phyloP scores from a whole-genome alignment of 92 coral and sea anemone genomes.

The Anthopleura xanthogrammica region DNA sequence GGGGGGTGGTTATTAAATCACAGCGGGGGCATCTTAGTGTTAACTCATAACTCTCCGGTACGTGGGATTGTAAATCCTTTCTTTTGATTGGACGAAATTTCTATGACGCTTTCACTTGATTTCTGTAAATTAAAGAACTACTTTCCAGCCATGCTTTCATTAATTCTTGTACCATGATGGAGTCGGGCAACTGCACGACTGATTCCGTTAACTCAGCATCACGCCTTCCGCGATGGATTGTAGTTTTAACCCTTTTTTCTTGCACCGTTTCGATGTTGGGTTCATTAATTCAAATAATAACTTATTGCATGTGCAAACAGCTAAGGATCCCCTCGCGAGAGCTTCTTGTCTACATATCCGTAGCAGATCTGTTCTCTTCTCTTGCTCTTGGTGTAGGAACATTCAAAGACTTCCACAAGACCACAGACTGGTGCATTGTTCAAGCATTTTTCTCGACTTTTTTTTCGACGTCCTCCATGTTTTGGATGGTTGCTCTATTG shows the following conservation, averaged over 20 bases:
- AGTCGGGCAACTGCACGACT: background rate
- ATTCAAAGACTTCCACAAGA: constrained; percentile 7
- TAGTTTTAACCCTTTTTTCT: background rate
- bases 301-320: constrained; percentile 44
- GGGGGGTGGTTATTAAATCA: too few species aligned
- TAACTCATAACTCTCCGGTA: too few species aligned
- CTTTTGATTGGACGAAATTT: too few species aligned
- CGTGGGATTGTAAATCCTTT: too few species aligned
- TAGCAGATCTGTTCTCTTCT: constrained; percentile 42
- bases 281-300: constrained; percentile 35
- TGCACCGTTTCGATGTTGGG: constrained; percentile 37
- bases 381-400: constrained; percentile 12
- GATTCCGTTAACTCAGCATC: background rate
- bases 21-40: too few species aligned
- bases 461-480: constrained; percentile 39
- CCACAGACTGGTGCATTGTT: constrained; percentile 8
- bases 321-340: constrained; percentile 31
- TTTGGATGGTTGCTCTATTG: constrained; percentile 44
- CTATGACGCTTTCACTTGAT: too few species aligned
- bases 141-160: background rate
- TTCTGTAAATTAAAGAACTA: too few species aligned
- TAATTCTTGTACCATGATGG: background rate
- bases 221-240: background rate
- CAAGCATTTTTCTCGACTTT: constrained; percentile 48
- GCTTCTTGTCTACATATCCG: constrained; percentile 45